A percentile compares a stretch with the other conserved stretches of the same genome.
These are phyloP conservation scores for Cyclophora punctaria DNA, from an alignment of 2,888 invertebrate genomes.

Conservation along the genomic window DNA sequence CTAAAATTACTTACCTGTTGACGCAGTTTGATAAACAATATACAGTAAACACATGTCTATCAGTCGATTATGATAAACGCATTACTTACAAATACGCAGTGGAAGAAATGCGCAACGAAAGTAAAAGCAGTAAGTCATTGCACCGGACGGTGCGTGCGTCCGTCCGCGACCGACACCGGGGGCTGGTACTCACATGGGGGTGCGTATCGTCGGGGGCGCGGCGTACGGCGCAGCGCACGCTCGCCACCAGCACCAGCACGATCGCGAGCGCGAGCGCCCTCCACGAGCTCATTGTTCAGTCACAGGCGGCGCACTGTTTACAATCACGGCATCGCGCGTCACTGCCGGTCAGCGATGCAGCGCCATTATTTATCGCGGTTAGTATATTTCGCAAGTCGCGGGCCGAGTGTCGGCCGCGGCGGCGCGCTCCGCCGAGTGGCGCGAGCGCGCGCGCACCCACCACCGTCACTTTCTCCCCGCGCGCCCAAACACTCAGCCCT, in stretches of 20 bases:
- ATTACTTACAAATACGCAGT: conserved; percentile 7
- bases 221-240: conserved; percentile 29
- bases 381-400: conserved; percentile 47
- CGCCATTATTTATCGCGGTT: conserved; percentile 46
- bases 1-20: too few species aligned
- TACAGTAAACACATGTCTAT: too few species aligned
- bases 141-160: conserved; percentile 31
- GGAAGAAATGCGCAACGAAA: conserved; percentile 34
- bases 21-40: too few species aligned
- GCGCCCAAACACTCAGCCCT: conserved; percentile 9
- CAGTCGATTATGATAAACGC: neutral
- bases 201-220: conserved; percentile 10
- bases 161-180: conserved; percentile 31
- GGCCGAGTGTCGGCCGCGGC: conserved; percentile 68
- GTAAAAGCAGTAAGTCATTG: conserved; percentile 67
- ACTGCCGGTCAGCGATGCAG: conserved; percentile 53
- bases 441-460: conserved; percentile 13
- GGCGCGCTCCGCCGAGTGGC: conserved; percentile 57
- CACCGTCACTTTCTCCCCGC: conserved; percentile 61
- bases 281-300: conserved; percentile 63
- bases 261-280: conserved; percentile 56
- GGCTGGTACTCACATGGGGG: conserved; percentile 54
- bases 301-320: conserved; percentile 47
- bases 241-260: conserved; percentile 46
- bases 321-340: conserved; percentile 62